Percentiles rank a stretch among this genome's conserved stretches.
These are phyloP conservation scores for Stichodactyla mertensii DNA, from an alignment of 64 coral and sea anemone genomes.

Conservation along the genomic window DNA sequence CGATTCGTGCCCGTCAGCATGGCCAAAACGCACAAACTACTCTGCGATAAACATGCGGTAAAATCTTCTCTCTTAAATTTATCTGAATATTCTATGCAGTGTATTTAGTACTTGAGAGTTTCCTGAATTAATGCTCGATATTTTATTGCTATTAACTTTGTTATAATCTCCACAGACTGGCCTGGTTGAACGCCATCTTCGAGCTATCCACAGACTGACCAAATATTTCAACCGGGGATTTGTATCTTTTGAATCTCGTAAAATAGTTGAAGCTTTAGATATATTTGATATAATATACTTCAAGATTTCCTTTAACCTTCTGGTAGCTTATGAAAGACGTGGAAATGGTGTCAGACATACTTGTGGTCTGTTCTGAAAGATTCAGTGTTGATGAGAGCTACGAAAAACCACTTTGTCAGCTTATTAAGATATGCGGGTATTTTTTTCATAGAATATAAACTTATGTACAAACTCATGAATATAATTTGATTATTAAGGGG, in stretches of 20 bases:
- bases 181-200: constrained; percentile 77
- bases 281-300: not conserved
- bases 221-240: constrained; percentile 83
- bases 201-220: constrained; percentile 60
- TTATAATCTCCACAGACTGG: constrained; percentile 23
- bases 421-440: constrained; percentile 71
- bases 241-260: constrained; percentile 52
- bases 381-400: constrained; percentile 38
- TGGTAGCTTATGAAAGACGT: constrained; percentile 83
- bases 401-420: constrained; percentile 68
- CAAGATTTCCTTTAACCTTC: not conserved
- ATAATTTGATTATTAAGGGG: not conserved
- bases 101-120: too few species aligned
- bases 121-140: too few species aligned
- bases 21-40: constrained; percentile 53
- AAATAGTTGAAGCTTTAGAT: not conserved
- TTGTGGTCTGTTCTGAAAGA: constrained; percentile 62
- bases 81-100: too few species aligned
- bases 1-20: constrained; percentile 49
- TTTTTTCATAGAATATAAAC: constrained; percentile 1
- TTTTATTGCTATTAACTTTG: too few species aligned
- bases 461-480: not conserved
- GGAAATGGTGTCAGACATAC: constrained; percentile 64
- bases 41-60: constrained; percentile 60
- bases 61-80: not conserved